phyloP scores from a whole-genome alignment of 2,888 invertebrate genomes.

The Pseudococcus longispinus region DNA sequence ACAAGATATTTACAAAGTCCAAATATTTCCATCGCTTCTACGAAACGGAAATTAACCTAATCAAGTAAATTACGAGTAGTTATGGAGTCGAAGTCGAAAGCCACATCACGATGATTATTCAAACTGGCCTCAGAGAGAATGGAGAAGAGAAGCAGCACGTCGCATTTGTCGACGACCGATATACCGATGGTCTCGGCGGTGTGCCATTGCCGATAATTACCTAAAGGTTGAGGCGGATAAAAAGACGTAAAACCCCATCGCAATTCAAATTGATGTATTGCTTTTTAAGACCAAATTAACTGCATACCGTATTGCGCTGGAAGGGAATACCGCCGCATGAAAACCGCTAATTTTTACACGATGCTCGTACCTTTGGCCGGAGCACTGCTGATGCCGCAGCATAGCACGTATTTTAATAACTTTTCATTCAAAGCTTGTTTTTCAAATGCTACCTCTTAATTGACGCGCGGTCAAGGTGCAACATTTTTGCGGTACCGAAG shows the following conservation, averaged over 20 bases:
- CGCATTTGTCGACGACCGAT: background rate
- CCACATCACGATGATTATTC: conserved; percentile 29
- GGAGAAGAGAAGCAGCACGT: background rate
- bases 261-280: conserved; percentile 14
- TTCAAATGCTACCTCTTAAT: conserved; percentile 34
- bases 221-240: background rate
- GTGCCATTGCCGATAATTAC: conserved; percentile 37
- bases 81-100: background rate
- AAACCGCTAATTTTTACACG: conserved; percentile 25
- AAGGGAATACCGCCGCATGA: background rate
- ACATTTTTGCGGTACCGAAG: conserved; percentile 2
- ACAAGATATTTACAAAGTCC: background rate
- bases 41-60: conserved; percentile 18
- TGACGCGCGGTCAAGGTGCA: background rate
- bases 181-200: background rate
- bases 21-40: background rate
- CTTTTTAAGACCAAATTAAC: conserved; percentile 42
- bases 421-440: conserved; percentile 15
- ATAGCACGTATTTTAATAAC: background rate
- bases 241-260: background rate
- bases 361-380: background rate
- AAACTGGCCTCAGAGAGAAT: background rate
- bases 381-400: background rate
- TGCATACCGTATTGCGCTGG: conserved; percentile 17
- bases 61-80: conserved; percentile 18